Percentiles rank a stretch among this genome's conserved stretches.
phyloP scores from a whole-genome alignment of 2,888 invertebrate species.

The Lissocephala sabroskyi region DNA sequence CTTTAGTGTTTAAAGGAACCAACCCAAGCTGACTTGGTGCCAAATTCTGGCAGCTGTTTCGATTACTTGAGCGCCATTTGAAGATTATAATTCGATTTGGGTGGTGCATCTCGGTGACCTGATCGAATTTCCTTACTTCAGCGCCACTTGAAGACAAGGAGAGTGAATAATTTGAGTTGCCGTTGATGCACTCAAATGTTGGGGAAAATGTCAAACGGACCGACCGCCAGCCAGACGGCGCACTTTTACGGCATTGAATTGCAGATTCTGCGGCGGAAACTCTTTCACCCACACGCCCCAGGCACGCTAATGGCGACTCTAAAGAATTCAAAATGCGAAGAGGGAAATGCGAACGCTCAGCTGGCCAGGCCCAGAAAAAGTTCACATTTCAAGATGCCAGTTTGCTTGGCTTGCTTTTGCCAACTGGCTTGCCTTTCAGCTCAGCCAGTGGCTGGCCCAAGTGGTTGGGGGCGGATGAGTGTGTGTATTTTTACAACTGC shows the following conservation, averaged over 20 bases:
- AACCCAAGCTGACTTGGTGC: too few relatives aligned
- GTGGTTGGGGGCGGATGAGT: slow-evolving; percentile 27
- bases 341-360: too few relatives aligned
- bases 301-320: slow-evolving; percentile 16
- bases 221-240: too few relatives aligned
- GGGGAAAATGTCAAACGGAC: too few relatives aligned
- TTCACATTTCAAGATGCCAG: slow-evolving; percentile 64
- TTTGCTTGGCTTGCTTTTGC: slow-evolving; percentile 43
- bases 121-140: too few relatives aligned
- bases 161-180: too few relatives aligned
- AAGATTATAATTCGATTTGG: too few relatives aligned
- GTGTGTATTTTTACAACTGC: slow-evolving; percentile 12
- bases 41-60: too few relatives aligned
- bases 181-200: slow-evolving; percentile 27
- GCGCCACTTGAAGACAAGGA: too few relatives aligned
- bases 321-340: slow-evolving; percentile 61
- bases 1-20: too few relatives aligned
- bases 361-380: slow-evolving; percentile 35
- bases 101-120: too few relatives aligned
- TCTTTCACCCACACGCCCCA: slow-evolving; percentile 22
- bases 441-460: slow-evolving; percentile 18
- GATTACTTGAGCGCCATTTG: too few relatives aligned
- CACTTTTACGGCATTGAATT: slow-evolving; percentile 42
- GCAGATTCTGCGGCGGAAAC: slow-evolving; percentile 51
- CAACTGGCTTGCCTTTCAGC: neutral